These are phyloP conservation scores for Nettapus auritus DNA, from an alignment of 2,113 vertebrate species.

Conservation along the genomic window DNA sequence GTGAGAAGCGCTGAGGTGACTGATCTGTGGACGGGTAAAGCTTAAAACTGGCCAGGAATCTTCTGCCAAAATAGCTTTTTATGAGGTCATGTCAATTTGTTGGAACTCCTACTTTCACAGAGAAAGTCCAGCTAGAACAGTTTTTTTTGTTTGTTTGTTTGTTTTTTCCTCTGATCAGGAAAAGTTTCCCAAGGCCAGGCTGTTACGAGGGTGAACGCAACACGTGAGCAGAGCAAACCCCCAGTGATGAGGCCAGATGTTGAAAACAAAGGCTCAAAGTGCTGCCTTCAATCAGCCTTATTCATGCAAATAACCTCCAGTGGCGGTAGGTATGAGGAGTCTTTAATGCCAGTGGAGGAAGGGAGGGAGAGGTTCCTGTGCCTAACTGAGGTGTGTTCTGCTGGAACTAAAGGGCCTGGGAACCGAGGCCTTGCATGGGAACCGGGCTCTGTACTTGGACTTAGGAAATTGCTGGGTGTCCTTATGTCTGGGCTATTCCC, in stretches of 20 bases:
- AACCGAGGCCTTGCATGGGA: neutral
- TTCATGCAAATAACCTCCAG: neutral
- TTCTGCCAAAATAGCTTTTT: neutral
- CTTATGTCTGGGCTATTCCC: neutral
- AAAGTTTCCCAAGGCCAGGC: neutral
- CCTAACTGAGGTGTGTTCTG: neutral
- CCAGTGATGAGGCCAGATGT: neutral
- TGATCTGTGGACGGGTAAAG: neutral
- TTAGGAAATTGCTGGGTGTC: neutral
- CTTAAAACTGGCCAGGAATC: neutral
- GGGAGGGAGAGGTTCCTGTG: neutral
- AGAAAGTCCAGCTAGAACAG: neutral
- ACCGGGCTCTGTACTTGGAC: neutral
- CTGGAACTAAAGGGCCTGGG: fast-evolving
- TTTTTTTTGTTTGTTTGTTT: neutral
- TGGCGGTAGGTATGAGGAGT: neutral
- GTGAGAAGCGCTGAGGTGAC: neutral
- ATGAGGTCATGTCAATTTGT: fast-evolving
- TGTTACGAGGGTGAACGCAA: neutral
- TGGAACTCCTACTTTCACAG: neutral
- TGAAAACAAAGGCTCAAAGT: neutral
- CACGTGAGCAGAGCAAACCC: neutral
- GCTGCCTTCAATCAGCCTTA: neutral
- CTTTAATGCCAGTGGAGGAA: fast-evolving
- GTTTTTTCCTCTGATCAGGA: neutral